phyloP scores from a whole-genome alignment of 2,888 invertebrate species.

The Dioctria rufipes region DNA sequence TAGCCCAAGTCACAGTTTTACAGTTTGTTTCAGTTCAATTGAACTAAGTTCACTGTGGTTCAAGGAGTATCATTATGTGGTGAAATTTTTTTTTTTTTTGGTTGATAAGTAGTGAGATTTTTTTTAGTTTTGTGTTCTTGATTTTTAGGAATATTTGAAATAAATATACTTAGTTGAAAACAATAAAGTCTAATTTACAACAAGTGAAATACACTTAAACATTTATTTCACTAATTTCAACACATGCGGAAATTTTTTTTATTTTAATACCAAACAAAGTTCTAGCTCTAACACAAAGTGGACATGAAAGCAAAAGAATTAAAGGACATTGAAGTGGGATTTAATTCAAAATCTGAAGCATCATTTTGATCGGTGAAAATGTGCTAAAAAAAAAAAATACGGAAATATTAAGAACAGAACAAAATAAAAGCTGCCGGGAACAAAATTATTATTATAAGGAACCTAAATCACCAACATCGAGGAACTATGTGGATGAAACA shows the following conservation, averaged over 20 bases:
- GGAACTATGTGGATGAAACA: not conserved
- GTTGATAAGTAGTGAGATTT: not conserved
- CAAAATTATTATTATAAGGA: not conserved
- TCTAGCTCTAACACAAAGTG: not conserved
- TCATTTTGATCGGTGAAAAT: slow-evolving; percentile 1
- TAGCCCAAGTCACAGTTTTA: too few species aligned
- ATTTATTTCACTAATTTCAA: too few species aligned
- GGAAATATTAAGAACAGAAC: not conserved
- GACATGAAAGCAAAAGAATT: not conserved
- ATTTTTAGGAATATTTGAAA: not conserved
- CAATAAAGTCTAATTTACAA: not conserved
- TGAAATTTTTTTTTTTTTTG: not conserved
- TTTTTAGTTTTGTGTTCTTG: slow-evolving; percentile 10
- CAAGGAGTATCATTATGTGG: not conserved
- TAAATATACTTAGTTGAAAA: not conserved
- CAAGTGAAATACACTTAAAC: slow-evolving; percentile 2
- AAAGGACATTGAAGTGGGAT: not conserved
- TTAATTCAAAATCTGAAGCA: not conserved
- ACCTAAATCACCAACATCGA: not conserved
- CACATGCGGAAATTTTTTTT: not conserved
- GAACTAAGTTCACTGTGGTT: not conserved
- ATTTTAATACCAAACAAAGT: not conserved
- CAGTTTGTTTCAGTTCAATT: slow-evolving; percentile 5
- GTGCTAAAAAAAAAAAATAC: not conserved
- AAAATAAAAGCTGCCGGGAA: not conserved